Conservation (phyloP, 2,113 vertebrate species). For the Eidolon helvum region DNA sequence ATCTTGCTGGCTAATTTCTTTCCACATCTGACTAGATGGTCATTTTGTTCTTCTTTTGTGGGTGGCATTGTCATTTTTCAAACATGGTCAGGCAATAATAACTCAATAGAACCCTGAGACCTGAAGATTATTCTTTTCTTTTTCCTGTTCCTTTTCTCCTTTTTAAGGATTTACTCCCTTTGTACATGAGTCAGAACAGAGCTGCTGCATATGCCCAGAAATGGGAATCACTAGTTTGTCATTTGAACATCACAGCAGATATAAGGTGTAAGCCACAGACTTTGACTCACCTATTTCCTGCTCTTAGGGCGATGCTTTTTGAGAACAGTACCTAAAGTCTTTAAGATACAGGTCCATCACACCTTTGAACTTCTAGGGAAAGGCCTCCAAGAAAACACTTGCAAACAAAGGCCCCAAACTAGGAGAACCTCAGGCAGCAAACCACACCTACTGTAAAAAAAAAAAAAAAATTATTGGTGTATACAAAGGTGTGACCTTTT, state of each 20-base stretch:
- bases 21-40: not conserved
- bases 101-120: constrained; percentile 1
- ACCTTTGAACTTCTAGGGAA: not conserved
- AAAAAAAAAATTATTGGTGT: not conserved
- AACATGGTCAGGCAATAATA: not conserved
- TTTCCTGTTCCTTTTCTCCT: not conserved
- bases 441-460: not conserved
- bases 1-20: constrained; percentile 29
- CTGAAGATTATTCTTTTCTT: not conserved
- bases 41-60: not conserved
- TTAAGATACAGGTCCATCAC: not conserved
- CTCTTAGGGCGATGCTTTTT: not conserved
- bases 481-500: constrained; percentile 20
- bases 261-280: not conserved
- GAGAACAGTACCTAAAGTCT: not conserved
- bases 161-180: not conserved
- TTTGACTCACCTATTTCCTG: not conserved
- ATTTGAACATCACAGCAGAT: not conserved
- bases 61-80: not conserved
- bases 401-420: not conserved
- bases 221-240: not conserved
- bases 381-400: not conserved
- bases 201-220: not conserved
- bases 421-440: not conserved
- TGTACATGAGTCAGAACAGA: not conserved